Percentiles rank a stretch among this genome's conserved stretches.
phyloP scores from a whole-genome alignment of 2,113 vertebrate genomes.

The Hippoglossus stenolepis region DNA sequence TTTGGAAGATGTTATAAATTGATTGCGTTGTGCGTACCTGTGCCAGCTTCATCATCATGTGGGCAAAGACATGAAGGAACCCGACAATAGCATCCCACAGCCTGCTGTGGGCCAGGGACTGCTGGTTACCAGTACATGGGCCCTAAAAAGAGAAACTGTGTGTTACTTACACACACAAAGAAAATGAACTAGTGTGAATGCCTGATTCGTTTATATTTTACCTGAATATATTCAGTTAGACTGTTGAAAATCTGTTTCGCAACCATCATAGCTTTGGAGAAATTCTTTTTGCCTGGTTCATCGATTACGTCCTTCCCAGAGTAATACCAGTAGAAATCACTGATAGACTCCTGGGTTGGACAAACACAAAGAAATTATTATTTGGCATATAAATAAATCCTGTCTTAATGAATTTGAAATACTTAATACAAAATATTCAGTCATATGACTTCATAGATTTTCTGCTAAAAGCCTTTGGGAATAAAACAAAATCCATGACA shows the following conservation, averaged over 20 bases:
- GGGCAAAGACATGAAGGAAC: slow-evolving; percentile 96
- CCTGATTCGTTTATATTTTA: slow-evolving; percentile 53
- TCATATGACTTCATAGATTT: too few relatives aligned
- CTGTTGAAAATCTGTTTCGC: slow-evolving; percentile 97
- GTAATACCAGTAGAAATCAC: slow-evolving; percentile 99
- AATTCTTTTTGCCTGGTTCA: slow-evolving; percentile 95
- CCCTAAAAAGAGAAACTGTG: slow-evolving; percentile 79
- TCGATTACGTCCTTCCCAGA: slow-evolving; percentile 95
- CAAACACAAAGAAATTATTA: not conserved
- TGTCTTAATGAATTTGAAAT: too few relatives aligned
- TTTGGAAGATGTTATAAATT: not conserved
- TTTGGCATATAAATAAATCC: not conserved
- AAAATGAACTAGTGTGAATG: not conserved
- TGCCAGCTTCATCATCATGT: slow-evolving; percentile 99
- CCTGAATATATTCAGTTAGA: slow-evolving; percentile 97
- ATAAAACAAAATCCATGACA: too few relatives aligned
- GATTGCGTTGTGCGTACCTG: slow-evolving; percentile 83
- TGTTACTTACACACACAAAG: slow-evolving; percentile 13
- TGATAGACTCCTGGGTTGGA: slow-evolving; percentile 91
- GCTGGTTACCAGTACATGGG: slow-evolving; percentile 96
- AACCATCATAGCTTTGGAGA: slow-evolving; percentile 96
- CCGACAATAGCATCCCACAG: slow-evolving; percentile 97
- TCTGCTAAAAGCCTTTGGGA: too few relatives aligned
- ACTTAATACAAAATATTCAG: too few relatives aligned
- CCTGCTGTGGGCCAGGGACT: slow-evolving; percentile 94